Evolutionary conservation across 1,140 invertebrate species (phyloP), one percentile per base, ranked within the genome.

Genomic region (Pogonus chalceus): DNA sequence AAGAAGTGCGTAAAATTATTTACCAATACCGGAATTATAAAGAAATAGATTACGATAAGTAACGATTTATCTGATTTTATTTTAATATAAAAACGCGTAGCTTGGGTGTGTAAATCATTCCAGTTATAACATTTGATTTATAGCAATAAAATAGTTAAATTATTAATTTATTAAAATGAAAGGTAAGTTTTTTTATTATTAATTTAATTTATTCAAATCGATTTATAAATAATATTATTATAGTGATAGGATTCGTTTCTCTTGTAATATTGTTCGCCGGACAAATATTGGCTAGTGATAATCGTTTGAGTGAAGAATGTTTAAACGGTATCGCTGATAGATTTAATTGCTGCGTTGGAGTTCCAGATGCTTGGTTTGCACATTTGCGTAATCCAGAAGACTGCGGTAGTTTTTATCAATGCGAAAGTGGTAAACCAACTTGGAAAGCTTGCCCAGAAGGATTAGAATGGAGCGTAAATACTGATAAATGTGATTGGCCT

Each of bases 391-490:
- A 56, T 26, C 57, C 57, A 1, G 18, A 12, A 16, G 51, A 58
- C 16, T 56, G 57, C 24, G 24, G 20, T 1, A 58, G 46, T 23
- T 58, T 52, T 24, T 56, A 53, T 22, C 52, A 26, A 14, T 58
- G 57, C 23, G 10, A 23, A 20, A 56, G 51, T 53, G 54, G 57
- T n/a, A 18, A 12, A 12, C 31, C 21, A 7, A 48, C 9, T 23
- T 1, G 21, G 20, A 43, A 39, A 23, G n/a, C 9, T 1, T 56
- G 59, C 7, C 35, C 50, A 1, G 60, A 24, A 10, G 43, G 46
- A 1, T 37, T 56, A 10, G 22, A 47, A 14, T 58, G 57, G 57
- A 58, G 51, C 48, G 14, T 37, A 4, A 2, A 18, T 4, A 49
- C 46, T 2, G 39, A 58, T 37, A 37, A 23, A 2, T 58, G 57